These are phyloP conservation scores for Nipponia nippon DNA, from an alignment of 2,113 vertebrate species.

Conservation along the genomic window DNA sequence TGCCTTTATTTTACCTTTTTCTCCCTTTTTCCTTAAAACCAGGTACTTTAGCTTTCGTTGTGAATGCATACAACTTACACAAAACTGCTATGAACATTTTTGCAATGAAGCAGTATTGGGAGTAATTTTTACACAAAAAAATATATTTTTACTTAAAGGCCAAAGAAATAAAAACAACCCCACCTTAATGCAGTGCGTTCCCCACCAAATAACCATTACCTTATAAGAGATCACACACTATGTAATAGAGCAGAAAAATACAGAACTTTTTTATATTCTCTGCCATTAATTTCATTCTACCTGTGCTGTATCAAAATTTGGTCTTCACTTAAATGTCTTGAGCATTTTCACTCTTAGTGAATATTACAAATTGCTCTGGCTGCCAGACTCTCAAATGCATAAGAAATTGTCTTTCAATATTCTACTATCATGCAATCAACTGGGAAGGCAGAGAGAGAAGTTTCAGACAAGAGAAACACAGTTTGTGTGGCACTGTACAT, in stretches of 20 bases:
- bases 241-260: background rate
- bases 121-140: background rate
- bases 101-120: background rate
- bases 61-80: background rate
- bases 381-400: background rate
- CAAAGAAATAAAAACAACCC: background rate
- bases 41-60: background rate
- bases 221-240: background rate
- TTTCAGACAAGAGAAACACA: background rate
- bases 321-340: background rate
- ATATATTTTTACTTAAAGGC: background rate
- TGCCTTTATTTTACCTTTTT: background rate
- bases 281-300: background rate
- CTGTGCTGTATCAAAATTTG: background rate
- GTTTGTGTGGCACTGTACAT: background rate
- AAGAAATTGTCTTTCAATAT: background rate
- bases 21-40: background rate
- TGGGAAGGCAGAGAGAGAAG: background rate
- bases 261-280: background rate
- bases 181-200: background rate
- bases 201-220: background rate
- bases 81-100: background rate
- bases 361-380: background rate
- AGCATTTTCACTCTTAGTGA: background rate
- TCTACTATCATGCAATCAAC: background rate